Evolutionary conservation across 2,797 vertebrate genomes (phyloP).

Genomic region (Toxotes lorentzi): DNA sequence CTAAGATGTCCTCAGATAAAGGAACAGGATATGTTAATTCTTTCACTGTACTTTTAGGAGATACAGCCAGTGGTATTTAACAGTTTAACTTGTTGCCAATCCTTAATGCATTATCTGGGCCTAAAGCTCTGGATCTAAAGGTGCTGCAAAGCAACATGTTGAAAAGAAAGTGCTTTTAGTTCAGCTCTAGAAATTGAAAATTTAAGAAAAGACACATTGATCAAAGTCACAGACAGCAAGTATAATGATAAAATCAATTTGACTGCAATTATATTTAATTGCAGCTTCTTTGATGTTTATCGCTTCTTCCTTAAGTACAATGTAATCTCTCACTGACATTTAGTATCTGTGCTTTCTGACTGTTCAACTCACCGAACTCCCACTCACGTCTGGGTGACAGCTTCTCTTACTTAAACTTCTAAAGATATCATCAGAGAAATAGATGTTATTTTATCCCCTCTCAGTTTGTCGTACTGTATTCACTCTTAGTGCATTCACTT

Average conservation of each 20-base stretch:
- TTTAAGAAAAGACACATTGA: not conserved
- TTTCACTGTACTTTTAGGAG: not conserved
- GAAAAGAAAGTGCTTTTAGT: not conserved
- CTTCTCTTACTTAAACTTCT: slow-evolving; percentile 31
- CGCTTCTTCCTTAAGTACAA: slow-evolving; percentile 19
- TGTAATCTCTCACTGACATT: slow-evolving; percentile 27
- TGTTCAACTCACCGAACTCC: slow-evolving; percentile 32
- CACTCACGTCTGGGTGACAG: slow-evolving; percentile 32
- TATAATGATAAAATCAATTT: slow-evolving; percentile 4
- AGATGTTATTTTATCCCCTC: slow-evolving; percentile 16
- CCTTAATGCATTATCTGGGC: not conserved
- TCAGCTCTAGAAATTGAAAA: not conserved
- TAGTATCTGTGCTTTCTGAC: slow-evolving; percentile 10
- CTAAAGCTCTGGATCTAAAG: not conserved
- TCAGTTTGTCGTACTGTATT: slow-evolving; percentile 16
- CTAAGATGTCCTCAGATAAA: not conserved
- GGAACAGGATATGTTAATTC: not conserved
- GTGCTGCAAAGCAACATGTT: not conserved
- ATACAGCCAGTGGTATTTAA: not conserved
- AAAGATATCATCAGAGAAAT: slow-evolving; percentile 37
- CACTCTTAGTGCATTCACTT: slow-evolving; percentile 22
- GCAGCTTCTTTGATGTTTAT: slow-evolving; percentile 15
- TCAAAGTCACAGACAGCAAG: not conserved
- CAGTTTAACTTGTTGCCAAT: not conserved
- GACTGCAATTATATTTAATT: slow-evolving; percentile 24